Percentiles rank a stretch among this genome's conserved stretches.
phyloP scores from a whole-genome alignment of 1,140 invertebrate species.

The Stegodyphus dumicola region DNA sequence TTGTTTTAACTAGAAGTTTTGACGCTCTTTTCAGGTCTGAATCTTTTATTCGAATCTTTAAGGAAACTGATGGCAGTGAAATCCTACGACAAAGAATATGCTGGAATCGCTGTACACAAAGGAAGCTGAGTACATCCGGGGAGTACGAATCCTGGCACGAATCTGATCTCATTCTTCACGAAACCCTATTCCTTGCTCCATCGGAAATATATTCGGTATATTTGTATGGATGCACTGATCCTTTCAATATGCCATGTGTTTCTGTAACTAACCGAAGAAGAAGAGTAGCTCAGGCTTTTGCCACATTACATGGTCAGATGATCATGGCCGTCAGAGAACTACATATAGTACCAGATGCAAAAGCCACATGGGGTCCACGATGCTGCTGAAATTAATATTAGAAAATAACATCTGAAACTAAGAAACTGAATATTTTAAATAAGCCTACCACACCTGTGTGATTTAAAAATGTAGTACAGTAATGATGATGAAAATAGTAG shows the following conservation, averaged over 20 bases:
- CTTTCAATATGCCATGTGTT: neutral
- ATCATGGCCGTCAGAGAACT: conserved; percentile 19
- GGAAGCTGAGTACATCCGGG: conserved; percentile 4
- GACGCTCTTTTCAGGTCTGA: neutral
- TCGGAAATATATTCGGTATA: conserved; percentile 29
- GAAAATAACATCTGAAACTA: too few relatives aligned
- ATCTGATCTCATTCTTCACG: conserved; percentile 5
- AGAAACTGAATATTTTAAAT: too few relatives aligned
- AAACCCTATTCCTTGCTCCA: conserved; percentile 22
- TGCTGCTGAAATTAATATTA: neutral
- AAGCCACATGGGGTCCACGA: conserved; percentile 15
- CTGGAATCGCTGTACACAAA: conserved; percentile 2
- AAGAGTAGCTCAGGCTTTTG: neutral
- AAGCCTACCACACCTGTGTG: too few relatives aligned
- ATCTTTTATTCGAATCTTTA: neutral
- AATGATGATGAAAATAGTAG: too few relatives aligned
- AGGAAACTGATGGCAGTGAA: conserved; percentile 13
- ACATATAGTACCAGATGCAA: conserved; percentile 10
- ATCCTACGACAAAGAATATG: conserved; percentile 1
- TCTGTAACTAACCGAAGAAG: neutral
- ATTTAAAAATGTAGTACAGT: too few relatives aligned
- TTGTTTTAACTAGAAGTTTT: neutral
- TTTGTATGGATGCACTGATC: neutral
- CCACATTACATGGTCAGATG: conserved; percentile 6
- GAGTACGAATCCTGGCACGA: conserved; percentile 19